Evolutionary conservation across 2,888 invertebrate genomes (phyloP), one percentile per base, ranked within the genome.

Genomic region (Halictus quadricinctus): DNA sequence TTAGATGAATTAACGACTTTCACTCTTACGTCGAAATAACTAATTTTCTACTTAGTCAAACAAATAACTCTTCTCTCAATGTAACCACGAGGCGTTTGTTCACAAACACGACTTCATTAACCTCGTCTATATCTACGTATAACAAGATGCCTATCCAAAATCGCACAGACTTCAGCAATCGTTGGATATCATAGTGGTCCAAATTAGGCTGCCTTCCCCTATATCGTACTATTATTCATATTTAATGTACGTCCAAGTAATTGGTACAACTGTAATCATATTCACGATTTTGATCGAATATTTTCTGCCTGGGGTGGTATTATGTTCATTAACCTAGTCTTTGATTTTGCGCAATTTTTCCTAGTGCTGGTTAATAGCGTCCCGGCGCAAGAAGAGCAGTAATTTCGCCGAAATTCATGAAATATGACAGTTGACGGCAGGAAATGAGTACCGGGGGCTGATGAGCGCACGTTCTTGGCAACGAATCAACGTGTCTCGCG

Each of bases 401-500:
- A 41, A 69, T 21, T 36, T 41, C 36, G 69, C 41, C 41, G 21
- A 36, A 70, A n/a, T 70, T 70, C 69, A 21, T 70, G 43, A 43
- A 43, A 70, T n/a, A n/a, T n/a, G n/a, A 70, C 69, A 21, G 69
- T 41, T 21, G 69, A 70, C 69, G 41, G 41, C 41, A 41, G 69
- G 41, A 41, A 70, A 70, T 70, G 69, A n/a, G 69, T 70, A 70
- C 43, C n/a, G 69, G 41, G 69, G 41, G 29, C 41, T 70, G 69
- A 43, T 70, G 69, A 43, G 69, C n/a, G 69, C 36, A 43, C 41
- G 36, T 70, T 73, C 79, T 85, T 85, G 85, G 84, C 85, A 84
- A 50, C 76, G 76, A 72, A 50, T 64, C 66, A 41, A 50, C 75
- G 15, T 36, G 64, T 36, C 74, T 50, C 73, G 25, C 69, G 64